phyloP scores from a whole-genome alignment of 2,888 invertebrate genomes.

The Pachycephus smyrnensis region DNA sequence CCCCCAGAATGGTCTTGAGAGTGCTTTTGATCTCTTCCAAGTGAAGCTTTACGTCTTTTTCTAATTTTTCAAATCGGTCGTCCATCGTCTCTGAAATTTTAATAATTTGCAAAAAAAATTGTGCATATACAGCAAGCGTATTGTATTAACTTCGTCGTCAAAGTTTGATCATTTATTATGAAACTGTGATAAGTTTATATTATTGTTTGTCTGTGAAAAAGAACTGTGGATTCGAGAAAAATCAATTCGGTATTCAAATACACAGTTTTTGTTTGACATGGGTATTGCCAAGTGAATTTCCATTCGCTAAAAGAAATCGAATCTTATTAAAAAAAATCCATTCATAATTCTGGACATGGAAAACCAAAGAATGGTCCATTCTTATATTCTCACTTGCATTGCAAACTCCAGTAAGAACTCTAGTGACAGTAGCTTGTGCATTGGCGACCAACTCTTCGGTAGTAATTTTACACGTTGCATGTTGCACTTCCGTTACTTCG shows the following conservation, averaged over 20 bases:
- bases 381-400: slow-evolving; percentile 50
- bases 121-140: neutral
- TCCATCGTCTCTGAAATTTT: slow-evolving; percentile 44
- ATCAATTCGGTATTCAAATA: neutral
- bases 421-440: slow-evolving; percentile 63
- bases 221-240: neutral
- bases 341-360: neutral
- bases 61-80: slow-evolving; percentile 43
- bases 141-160: neutral
- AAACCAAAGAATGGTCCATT: neutral
- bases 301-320: neutral
- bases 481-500: slow-evolving; percentile 59
- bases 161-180: neutral
- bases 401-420: slow-evolving; percentile 63
- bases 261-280: neutral
- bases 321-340: neutral
- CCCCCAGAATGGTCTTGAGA: neutral
- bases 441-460: slow-evolving; percentile 63
- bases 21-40: slow-evolving; percentile 41
- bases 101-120: neutral
- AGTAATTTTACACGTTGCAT: slow-evolving; percentile 61
- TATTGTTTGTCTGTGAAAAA: neutral
- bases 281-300: neutral
- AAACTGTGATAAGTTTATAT: neutral
- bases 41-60: slow-evolving; percentile 37